Base-by-base conservation (phyloP, 2,888 invertebrate genomes). In the Dysmachus trigonus region DNA sequence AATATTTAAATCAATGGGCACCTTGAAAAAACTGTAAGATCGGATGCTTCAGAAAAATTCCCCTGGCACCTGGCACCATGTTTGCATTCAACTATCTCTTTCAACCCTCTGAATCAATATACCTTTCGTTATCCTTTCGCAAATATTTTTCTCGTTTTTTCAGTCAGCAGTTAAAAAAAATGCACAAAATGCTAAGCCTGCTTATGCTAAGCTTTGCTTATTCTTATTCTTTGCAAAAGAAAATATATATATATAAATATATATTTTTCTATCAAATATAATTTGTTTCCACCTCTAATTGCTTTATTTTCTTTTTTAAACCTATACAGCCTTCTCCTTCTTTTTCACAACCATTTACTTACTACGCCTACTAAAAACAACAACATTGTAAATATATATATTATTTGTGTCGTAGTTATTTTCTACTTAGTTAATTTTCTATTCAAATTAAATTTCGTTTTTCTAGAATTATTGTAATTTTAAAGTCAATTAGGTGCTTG, bases 1-100 rank as follows among this genome's bases (percentile, higher is more conserved):
- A 89, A 93, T 96, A 47, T 97, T 98, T 90, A 94, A 93, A 88
- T 94, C 94, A 89, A 94, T 96, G 87, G 93, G 92, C 87, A 94
- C 94, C 88, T 93, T 98, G 27, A 95, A 94, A 91, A 94, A 94
- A 90, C 92, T 98, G 94, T 96, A 93, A 95, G 95, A 62, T 18
- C 4, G 62, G 62, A 10, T 7, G 62, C 13, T 62, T 62, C 6
- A 10, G 7, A 62, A 62, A 41, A 38, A 13, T 13, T 3, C 15
- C 38, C 38, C 51, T 18, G 18, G 18, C 22, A 18, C 6, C 2
- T 53, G 10, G 22, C 8, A 41, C 41, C 94, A 88, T 41, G 53
- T 1, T 53, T 53, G 53, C 53, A n/a, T 53, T 53, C 10, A 27
- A 62, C 18, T 47, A 10, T 62, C 5, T n/a, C 13, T 22, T 53